Percentiles rank a stretch among this genome's conserved stretches.
These are phyloP conservation scores for Rhamnusium bicolor DNA, from an alignment of 2,888 invertebrate species.

Conservation along the genomic window DNA sequence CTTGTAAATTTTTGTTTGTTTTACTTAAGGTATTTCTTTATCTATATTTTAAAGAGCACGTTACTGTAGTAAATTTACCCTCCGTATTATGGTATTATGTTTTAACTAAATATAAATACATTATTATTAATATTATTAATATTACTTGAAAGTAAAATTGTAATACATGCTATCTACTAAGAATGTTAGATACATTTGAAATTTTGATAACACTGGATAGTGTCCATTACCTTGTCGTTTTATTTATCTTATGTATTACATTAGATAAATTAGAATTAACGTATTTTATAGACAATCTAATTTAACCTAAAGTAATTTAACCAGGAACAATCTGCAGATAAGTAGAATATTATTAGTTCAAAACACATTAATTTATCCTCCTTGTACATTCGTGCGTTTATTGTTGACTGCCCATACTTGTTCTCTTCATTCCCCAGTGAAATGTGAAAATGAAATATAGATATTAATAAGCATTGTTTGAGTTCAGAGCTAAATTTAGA, in stretches of 20 bases:
- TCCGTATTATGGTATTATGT: too few relatives aligned
- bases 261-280: neutral
- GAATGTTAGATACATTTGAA: too few relatives aligned
- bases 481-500: neutral
- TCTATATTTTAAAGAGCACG: too few relatives aligned
- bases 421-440: neutral
- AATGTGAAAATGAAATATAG: neutral
- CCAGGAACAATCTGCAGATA: neutral
- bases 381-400: neutral
- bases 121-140: too few relatives aligned
- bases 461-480: neutral
- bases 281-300: neutral
- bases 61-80: too few relatives aligned
- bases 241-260: neutral
- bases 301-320: neutral
- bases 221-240: too few relatives aligned
- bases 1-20: too few relatives aligned
- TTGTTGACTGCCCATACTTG: neutral
- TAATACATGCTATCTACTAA: too few relatives aligned
- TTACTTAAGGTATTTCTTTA: too few relatives aligned
- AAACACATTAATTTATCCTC: neutral
- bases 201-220: too few relatives aligned
- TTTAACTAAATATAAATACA: too few relatives aligned
- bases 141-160: too few relatives aligned
- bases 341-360: neutral